A percentile compares a stretch with the other conserved stretches of the same genome.
phyloP scores from a whole-genome alignment of 1,140 invertebrate genomes.

The Tetramorium parvispinum region DNA sequence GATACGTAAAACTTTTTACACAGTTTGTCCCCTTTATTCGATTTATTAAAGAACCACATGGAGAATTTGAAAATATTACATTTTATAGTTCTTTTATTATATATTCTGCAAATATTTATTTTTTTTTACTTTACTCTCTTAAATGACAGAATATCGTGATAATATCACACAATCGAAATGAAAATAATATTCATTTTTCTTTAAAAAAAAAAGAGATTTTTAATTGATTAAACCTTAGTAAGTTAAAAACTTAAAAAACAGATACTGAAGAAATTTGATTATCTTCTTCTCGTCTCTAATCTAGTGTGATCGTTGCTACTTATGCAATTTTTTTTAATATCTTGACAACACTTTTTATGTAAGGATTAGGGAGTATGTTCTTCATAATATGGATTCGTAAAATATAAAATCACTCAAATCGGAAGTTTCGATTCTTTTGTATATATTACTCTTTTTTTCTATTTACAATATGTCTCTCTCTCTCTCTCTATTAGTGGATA shows the following conservation, averaged over 20 bases:
- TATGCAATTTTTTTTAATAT: neutral
- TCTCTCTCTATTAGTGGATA: neutral
- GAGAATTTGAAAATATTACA: neutral
- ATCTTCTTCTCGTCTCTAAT: neutral
- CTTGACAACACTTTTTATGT: neutral
- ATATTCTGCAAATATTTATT: neutral
- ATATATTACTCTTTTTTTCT: slow-evolving; percentile 6
- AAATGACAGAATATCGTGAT: neutral
- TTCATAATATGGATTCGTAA: neutral
- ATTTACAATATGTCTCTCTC: slow-evolving; percentile 20
- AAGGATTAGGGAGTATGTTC: neutral
- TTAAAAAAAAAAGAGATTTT: neutral
- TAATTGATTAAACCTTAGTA: neutral
- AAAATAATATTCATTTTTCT: neutral
- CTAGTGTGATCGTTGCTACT: neutral
- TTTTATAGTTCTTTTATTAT: neutral
- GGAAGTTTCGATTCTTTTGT: slow-evolving; percentile 17
- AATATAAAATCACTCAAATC: neutral
- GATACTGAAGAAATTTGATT: neutral
- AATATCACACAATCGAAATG: neutral
- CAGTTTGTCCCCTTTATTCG: neutral
- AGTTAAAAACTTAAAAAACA: neutral
- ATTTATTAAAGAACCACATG: neutral
- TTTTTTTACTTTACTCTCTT: neutral
- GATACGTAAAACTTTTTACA: neutral